These are phyloP conservation scores for Drosophila paranaensis DNA, from an alignment of 2,888 invertebrate genomes.

Conservation along the genomic window DNA sequence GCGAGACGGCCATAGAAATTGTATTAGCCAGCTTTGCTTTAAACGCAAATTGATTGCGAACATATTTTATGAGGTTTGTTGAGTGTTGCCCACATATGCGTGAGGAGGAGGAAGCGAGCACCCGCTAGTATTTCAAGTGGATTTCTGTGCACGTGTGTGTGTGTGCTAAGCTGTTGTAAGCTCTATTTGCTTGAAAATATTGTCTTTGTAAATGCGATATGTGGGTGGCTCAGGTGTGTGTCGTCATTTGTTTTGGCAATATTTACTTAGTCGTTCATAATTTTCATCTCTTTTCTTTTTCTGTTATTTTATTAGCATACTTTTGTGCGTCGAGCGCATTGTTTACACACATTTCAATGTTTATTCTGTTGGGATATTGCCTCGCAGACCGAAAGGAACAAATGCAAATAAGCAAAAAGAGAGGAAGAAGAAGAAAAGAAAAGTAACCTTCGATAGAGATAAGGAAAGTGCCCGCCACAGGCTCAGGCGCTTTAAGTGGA, in stretches of 20 bases:
- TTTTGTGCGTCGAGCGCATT: slow-evolving; percentile 49
- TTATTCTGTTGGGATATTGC: slow-evolving; percentile 46
- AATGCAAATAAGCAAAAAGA: slow-evolving; percentile 20
- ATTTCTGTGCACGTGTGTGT: slow-evolving; percentile 17
- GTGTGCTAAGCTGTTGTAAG: slow-evolving; percentile 35
- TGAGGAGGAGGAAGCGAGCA: background rate
- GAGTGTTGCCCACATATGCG: slow-evolving; percentile 4
- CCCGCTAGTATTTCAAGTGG: slow-evolving; percentile 19
- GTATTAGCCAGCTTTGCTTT: slow-evolving; percentile 20
- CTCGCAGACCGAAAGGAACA: slow-evolving; percentile 17
- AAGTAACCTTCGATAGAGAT: slow-evolving; percentile 10
- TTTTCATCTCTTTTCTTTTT: background rate
- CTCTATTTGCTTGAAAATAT: slow-evolving; percentile 39
- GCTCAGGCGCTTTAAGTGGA: slow-evolving; percentile 32
- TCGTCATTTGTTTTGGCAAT: slow-evolving; percentile 4
- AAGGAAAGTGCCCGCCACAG: background rate
- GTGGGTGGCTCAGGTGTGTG: slow-evolving; percentile 1
- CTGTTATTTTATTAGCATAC: slow-evolving; percentile 43
- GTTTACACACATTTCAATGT: slow-evolving; percentile 63
- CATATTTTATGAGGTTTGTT: slow-evolving; percentile 35
- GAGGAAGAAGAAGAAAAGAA: no score
- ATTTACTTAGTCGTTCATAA: slow-evolving; percentile 23
- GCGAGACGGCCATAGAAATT: slow-evolving; percentile 24
- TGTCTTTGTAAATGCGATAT: slow-evolving; percentile 19
- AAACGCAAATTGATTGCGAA: slow-evolving; percentile 57